A percentile compares a stretch with the other conserved stretches of the same genome.
These are phyloP conservation scores for Numida meleagris DNA, from an alignment of 2,113 vertebrate species.

Conservation along the genomic window DNA sequence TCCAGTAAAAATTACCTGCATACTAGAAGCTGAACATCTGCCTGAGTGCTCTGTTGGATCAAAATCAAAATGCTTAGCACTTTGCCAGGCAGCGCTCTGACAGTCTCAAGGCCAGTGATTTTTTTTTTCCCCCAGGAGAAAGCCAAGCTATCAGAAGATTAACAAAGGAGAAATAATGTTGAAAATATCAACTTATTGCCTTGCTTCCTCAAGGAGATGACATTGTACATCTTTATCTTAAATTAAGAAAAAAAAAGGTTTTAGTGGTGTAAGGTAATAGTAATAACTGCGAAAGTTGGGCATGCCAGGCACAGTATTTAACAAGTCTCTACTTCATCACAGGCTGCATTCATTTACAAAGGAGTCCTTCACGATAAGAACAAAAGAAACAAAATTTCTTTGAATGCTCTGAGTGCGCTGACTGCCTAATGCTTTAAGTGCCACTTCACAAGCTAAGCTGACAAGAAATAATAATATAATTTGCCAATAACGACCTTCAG, in stretches of 20 bases:
- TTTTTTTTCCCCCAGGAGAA: slow-evolving; percentile 23
- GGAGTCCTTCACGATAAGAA: slow-evolving; percentile 35
- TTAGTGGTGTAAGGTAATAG: neutral
- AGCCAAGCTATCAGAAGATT: slow-evolving; percentile 22
- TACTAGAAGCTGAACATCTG: slow-evolving; percentile 56
- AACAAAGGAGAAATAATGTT: slow-evolving; percentile 7
- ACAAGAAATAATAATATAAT: slow-evolving; percentile 59
- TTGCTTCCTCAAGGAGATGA: slow-evolving; percentile 26
- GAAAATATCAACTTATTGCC: neutral
- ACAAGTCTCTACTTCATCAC: slow-evolving; percentile 26
- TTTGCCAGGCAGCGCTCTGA: neutral
- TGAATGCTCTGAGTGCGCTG: slow-evolving; percentile 23
- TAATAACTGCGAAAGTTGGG: slow-evolving; percentile 24
- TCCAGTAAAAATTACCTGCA: slow-evolving; percentile 42
- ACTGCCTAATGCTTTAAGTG: slow-evolving; percentile 36
- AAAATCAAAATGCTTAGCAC: slow-evolving; percentile 49
- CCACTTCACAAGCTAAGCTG: slow-evolving; percentile 40
- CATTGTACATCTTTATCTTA: slow-evolving; percentile 1
- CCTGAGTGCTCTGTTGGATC: slow-evolving; percentile 35
- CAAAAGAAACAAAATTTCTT: slow-evolving; percentile 50
- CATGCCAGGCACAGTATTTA: neutral
- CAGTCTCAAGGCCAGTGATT: slow-evolving; percentile 42
- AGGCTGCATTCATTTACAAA: slow-evolving; percentile 50
- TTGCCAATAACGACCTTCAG: slow-evolving; percentile 43
- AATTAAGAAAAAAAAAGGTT: neutral